Conservation (phyloP, 1,140 invertebrate species). For the Apis florea region DNA sequence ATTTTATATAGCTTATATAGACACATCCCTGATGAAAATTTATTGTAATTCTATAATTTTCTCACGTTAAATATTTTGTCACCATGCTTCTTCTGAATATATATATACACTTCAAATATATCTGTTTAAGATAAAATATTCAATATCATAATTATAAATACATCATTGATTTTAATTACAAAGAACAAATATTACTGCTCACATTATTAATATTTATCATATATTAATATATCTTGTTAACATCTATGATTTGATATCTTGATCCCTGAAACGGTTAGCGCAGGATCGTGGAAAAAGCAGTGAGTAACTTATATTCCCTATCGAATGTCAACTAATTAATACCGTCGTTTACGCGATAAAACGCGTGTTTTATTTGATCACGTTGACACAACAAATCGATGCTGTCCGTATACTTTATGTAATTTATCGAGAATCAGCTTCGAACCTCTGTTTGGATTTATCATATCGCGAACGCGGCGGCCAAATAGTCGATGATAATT, state of each 20-base stretch:
- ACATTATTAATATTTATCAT: neutral
- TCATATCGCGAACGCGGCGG: neutral
- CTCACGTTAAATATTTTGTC: too few species aligned
- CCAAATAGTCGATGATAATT: neutral
- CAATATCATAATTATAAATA: neutral
- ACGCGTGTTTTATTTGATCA: slow-evolving; percentile 17
- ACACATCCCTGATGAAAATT: too few species aligned
- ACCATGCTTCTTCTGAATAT: too few species aligned
- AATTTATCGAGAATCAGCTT: slow-evolving; percentile 19
- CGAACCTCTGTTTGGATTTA: slow-evolving; percentile 22
- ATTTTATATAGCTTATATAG: too few species aligned
- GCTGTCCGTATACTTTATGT: neutral
- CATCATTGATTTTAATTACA: neutral
- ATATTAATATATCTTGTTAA: neutral
- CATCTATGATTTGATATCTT: neutral
- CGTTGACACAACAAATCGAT: slow-evolving; percentile 13
- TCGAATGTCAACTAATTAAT: slow-evolving; percentile 12
- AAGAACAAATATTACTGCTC: neutral
- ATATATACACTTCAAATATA: too few species aligned
- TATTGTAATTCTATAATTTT: too few species aligned
- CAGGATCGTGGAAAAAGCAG: neutral
- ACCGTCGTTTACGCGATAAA: neutral
- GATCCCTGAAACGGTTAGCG: neutral
- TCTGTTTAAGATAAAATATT: too few species aligned
- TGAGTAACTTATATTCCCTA: neutral